Conservation (phyloP, 2,113 vertebrate genomes). For the Ceyx margarethae region DNA sequence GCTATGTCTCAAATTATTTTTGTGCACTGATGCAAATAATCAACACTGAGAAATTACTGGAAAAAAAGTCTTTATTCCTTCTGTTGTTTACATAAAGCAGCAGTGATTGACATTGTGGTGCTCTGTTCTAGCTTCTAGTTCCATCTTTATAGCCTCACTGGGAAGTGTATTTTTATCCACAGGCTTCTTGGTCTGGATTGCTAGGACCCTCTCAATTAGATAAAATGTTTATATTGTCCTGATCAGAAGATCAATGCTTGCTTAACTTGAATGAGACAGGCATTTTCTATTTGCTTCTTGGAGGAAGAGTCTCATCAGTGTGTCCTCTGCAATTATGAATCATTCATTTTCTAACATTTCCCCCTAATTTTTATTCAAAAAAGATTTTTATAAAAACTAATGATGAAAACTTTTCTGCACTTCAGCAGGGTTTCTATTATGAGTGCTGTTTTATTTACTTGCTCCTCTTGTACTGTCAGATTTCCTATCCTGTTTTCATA, state of each 20-base stretch:
- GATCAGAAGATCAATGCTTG: not conserved
- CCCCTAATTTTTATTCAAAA: not conserved
- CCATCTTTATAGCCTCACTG: not conserved
- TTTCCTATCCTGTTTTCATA: not conserved
- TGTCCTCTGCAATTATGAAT: not conserved
- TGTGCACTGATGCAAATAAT: not conserved
- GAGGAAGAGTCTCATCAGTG: not conserved
- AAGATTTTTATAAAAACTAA: not conserved
- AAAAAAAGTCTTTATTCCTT: not conserved
- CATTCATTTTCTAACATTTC: not conserved
- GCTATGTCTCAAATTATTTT: not conserved
- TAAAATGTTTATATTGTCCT: not conserved
- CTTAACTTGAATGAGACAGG: not conserved
- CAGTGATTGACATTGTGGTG: not conserved
- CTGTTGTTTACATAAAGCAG: not conserved
- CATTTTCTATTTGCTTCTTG: not conserved
- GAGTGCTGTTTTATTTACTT: not conserved
- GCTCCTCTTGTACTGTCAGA: not conserved
- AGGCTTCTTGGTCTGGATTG: not conserved
- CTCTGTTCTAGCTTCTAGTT: not conserved
- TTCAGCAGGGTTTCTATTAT: not conserved
- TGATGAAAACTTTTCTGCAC: not conserved
- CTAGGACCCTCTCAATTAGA: not conserved
- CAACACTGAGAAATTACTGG: not conserved
- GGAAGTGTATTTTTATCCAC: not conserved